These are phyloP conservation scores for Drosophila orosa DNA, from an alignment of 1,140 invertebrate genomes.

Conservation along the genomic window DNA sequence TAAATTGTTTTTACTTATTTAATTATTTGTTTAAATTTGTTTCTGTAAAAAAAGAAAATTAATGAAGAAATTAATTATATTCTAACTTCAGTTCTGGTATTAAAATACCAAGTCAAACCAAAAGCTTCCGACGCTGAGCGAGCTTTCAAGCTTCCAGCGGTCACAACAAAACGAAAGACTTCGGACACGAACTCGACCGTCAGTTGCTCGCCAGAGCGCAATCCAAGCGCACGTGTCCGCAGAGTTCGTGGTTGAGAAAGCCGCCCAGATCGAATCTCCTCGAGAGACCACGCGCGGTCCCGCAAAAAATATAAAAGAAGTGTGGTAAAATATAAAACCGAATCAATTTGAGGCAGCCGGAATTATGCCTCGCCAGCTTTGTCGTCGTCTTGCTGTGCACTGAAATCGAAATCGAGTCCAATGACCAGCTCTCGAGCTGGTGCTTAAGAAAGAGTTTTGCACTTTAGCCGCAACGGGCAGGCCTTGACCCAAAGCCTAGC, in stretches of 20 bases:
- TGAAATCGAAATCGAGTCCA: constrained; percentile 76
- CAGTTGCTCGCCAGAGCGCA: constrained; percentile 64
- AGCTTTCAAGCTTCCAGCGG: constrained; percentile 39
- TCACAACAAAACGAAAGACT: constrained; percentile 65
- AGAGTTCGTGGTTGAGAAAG: constrained; percentile 36
- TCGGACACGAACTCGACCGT: constrained; percentile 54
- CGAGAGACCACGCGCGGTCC: constrained; percentile 41
- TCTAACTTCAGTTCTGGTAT: neutral
- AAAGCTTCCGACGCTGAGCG: constrained; percentile 30
- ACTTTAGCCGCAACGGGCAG: constrained; percentile 38
- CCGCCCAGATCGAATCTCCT: constrained; percentile 29
- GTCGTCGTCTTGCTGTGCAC: constrained; percentile 40
- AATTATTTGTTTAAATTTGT: neutral
- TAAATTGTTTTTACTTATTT: too few species aligned
- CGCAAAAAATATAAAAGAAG: constrained; percentile 47
- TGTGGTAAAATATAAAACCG: constrained; percentile 42
- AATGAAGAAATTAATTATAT: neutral
- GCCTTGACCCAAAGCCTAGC: constrained; percentile 47
- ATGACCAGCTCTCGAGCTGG: constrained; percentile 64
- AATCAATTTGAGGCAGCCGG: constrained; percentile 61
- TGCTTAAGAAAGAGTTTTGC: constrained; percentile 32
- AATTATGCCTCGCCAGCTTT: constrained; percentile 69
- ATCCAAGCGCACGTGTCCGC: constrained; percentile 54
- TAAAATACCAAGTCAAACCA: constrained; percentile 22
- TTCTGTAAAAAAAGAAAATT: too few species aligned